phyloP scores from a whole-genome alignment of 2,888 invertebrate genomes.

The Aleiodes testaceus region DNA sequence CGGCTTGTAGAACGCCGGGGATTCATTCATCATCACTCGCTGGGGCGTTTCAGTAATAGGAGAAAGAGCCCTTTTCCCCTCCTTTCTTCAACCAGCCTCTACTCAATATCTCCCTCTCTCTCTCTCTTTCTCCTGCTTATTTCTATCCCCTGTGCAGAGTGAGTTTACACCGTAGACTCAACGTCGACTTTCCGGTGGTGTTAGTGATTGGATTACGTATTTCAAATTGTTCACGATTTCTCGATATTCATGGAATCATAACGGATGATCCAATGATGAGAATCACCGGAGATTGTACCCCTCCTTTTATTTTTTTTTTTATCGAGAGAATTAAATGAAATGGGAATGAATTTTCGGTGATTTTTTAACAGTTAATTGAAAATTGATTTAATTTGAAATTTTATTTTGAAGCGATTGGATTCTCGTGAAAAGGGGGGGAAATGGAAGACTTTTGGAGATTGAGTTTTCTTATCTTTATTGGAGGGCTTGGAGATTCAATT shows the following conservation, averaged over 20 bases:
- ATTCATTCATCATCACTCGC: slow-evolving; percentile 53
- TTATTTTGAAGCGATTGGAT: slow-evolving; percentile 1
- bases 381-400: slow-evolving; percentile 8
- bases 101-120: neutral
- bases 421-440: neutral
- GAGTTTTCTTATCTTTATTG: slow-evolving; percentile 38
- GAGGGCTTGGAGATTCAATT: slow-evolving; percentile 39
- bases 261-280: too few species aligned
- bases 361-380: slow-evolving; percentile 22
- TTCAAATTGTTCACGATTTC: too few species aligned
- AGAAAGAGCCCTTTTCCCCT: slow-evolving; percentile 21
- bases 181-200: too few species aligned
- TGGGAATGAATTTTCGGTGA: neutral
- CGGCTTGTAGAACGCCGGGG: slow-evolving; percentile 41
- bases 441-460: slow-evolving; percentile 5
- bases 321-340: too few species aligned
- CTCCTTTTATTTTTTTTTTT: too few species aligned
- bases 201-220: too few species aligned
- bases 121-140: too few species aligned
- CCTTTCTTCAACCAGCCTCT: neutral
- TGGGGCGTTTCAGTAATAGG: slow-evolving; percentile 46
- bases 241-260: too few species aligned
- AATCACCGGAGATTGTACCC: too few species aligned
- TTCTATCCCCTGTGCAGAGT: too few species aligned
- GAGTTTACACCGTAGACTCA: too few species aligned